phyloP scores from a whole-genome alignment of 2,113 vertebrate species.

The Thinocorus orbignyianus region DNA sequence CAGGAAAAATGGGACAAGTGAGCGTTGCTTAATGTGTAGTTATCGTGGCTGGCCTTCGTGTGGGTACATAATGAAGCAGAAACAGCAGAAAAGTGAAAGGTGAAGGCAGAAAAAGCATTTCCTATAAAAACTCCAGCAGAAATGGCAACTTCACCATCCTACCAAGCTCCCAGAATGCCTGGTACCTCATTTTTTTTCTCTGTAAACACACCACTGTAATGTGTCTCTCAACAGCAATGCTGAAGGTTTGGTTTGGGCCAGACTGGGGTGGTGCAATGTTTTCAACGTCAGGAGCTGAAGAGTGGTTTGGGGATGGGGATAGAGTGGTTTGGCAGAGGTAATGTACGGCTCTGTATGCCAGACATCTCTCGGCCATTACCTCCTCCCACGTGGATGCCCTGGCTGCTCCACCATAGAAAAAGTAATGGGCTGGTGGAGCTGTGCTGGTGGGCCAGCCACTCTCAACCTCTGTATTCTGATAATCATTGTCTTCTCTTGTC shows the following conservation, averaged over 20 bases:
- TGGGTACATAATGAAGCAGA: not conserved
- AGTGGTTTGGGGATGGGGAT: not conserved
- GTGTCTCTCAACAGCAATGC: not conserved
- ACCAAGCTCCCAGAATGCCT: not conserved
- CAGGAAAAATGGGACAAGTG: not conserved
- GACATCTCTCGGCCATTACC: fast-evolving
- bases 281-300: not conserved
- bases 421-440: not conserved
- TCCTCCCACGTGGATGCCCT: fast-evolving
- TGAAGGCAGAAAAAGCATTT: not conserved
- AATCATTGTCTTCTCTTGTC: not conserved
- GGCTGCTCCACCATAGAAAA: not conserved
- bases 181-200: not conserved
- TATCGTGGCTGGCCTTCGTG: not conserved
- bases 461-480: not conserved
- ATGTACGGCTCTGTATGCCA: not conserved
- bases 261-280: not conserved
- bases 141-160: not conserved
- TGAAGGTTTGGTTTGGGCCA: not conserved
- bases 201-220: not conserved
- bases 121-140: not conserved
- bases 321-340: not conserved
- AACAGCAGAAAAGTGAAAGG: not conserved
- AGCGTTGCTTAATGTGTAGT: not conserved
- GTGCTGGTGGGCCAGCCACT: not conserved